Conservation (phyloP, 2,113 vertebrate genomes). For the Apeltes quadracus region DNA sequence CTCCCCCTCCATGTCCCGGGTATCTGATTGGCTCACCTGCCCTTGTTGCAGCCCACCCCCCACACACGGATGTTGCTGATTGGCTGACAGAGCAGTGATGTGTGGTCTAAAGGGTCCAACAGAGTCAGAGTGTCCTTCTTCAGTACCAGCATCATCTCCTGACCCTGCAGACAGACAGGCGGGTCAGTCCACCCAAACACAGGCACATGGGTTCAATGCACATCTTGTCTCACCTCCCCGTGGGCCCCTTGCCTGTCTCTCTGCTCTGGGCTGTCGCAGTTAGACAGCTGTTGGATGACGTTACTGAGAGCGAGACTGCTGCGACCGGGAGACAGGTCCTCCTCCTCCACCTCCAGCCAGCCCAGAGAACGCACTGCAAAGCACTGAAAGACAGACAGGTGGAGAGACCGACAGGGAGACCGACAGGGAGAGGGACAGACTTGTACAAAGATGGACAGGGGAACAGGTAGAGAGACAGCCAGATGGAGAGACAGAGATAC, state of each 20-base stretch:
- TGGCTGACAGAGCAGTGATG: constrained; percentile 91
- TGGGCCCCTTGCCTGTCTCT: constrained; percentile 80
- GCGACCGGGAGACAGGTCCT: constrained; percentile 93
- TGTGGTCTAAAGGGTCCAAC: constrained; percentile 90
- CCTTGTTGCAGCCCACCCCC: constrained; percentile 96
- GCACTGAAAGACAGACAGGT: constrained; percentile 77
- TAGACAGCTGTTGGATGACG: constrained; percentile 96
- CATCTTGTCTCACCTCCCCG: constrained; percentile 86
- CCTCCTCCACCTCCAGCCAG: constrained; percentile 96
- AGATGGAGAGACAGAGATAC: not conserved
- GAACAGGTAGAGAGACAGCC: not conserved
- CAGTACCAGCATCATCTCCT: constrained; percentile 94
- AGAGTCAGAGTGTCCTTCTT: constrained; percentile 94
- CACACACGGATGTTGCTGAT: constrained; percentile 96
- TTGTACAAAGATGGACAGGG: not conserved
- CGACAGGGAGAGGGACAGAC: not conserved
- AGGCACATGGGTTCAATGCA: not conserved
- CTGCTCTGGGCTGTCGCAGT: constrained; percentile 78
- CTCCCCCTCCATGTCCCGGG: not conserved
- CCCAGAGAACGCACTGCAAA: constrained; percentile 94
- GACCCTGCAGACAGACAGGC: constrained; percentile 79
- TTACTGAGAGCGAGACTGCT: constrained; percentile 96
- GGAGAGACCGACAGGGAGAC: not conserved
- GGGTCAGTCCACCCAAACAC: not conserved
- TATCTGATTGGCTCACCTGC: constrained; percentile 85